Evolutionary conservation across 2,888 invertebrate genomes (phyloP).

Genomic region (Stratiomys singularior): DNA sequence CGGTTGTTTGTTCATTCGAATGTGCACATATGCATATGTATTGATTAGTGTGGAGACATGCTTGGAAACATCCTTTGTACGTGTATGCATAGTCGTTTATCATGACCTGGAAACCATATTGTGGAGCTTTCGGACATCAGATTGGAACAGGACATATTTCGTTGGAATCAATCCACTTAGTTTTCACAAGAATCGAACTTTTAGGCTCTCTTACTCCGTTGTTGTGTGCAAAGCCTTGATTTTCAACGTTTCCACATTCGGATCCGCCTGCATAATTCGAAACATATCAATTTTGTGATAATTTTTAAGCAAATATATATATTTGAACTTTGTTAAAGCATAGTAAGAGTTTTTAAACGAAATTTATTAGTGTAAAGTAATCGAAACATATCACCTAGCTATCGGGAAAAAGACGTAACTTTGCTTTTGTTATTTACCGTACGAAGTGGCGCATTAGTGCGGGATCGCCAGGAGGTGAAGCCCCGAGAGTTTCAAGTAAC

Average conservation of each 20-base stretch:
- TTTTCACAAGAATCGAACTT: slow-evolving; percentile 6
- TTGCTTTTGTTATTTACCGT: too few relatives aligned
- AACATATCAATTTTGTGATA: slow-evolving; percentile 50
- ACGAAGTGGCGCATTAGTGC: too few relatives aligned
- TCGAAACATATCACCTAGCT: slow-evolving; percentile 42
- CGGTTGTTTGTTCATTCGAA: neutral
- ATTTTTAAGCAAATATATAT: slow-evolving; percentile 36
- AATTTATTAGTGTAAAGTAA: slow-evolving; percentile 14
- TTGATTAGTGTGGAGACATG: neutral
- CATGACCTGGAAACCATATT: neutral
- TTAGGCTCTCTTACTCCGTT: slow-evolving; percentile 16
- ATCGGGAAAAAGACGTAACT: neutral
- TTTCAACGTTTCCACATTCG: slow-evolving; percentile 48
- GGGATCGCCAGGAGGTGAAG: too few relatives aligned
- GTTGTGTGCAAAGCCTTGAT: slow-evolving; percentile 45
- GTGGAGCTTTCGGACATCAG: slow-evolving; percentile 2
- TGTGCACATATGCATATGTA: neutral
- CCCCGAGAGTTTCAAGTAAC: too few relatives aligned
- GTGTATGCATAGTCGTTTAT: neutral
- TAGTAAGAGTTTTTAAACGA: slow-evolving; percentile 6
- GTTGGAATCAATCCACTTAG: slow-evolving; percentile 1
- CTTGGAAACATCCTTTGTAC: neutral
- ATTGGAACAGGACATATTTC: slow-evolving; percentile 40
- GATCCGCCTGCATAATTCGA: slow-evolving; percentile 50
- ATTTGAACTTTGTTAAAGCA: slow-evolving; percentile 9